Evolutionary conservation across 2,797 vertebrate genomes (phyloP).

Genomic region (Cynopterus sphinx): DNA sequence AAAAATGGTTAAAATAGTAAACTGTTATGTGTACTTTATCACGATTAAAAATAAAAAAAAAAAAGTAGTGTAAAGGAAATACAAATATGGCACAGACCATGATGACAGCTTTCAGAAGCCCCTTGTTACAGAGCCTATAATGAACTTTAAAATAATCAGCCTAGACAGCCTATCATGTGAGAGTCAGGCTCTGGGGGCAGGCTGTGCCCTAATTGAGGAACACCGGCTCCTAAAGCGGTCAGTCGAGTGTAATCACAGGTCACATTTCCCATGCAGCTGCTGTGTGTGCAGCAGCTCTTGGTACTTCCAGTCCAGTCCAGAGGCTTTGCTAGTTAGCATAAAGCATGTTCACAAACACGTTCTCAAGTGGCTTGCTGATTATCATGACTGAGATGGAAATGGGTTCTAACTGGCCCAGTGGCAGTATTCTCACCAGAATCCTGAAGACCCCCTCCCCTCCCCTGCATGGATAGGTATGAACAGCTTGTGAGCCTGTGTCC

Average conservation of each 20-base stretch:
- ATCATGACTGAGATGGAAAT: too few species aligned
- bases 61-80: neutral
- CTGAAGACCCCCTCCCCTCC: neutral
- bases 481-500: neutral
- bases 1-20: neutral
- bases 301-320: neutral
- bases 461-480: too few species aligned
- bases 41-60: neutral
- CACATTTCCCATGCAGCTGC: fast-evolving
- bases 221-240: fast-evolving
- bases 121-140: neutral
- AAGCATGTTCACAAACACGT: neutral
- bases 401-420: neutral
- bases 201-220: neutral
- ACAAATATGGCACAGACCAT: neutral
- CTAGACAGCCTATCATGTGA: neutral
- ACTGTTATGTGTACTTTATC: neutral
- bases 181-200: neutral
- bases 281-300: neutral
- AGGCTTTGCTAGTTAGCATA: neutral
- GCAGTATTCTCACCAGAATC: too few species aligned
- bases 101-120: neutral
- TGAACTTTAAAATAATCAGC: neutral
- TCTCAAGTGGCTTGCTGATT: too few species aligned
- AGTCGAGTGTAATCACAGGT: neutral